Conservation (phyloP, 2,888 invertebrate genomes). For the Acleris holmiana region DNA sequence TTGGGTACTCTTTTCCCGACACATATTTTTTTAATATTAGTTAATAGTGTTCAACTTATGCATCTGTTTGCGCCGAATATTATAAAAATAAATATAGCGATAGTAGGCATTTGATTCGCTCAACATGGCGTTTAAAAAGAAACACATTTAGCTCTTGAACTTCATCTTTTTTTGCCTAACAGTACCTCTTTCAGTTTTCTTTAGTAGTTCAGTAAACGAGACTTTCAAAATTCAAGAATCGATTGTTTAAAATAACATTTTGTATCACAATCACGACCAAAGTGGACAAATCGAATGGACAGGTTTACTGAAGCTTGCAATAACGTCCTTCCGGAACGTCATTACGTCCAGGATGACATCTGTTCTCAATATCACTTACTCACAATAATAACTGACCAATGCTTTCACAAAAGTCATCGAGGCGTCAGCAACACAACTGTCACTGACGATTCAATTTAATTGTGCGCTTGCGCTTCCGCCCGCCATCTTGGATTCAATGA, state of each 20-base stretch:
- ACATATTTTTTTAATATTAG: too few species aligned
- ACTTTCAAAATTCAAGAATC: neutral
- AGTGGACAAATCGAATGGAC: constrained; percentile 7
- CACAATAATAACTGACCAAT: constrained; percentile 27
- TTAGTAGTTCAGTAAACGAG: too few species aligned
- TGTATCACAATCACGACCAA: too few species aligned
- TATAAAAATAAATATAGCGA: too few species aligned
- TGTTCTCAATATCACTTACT: constrained; percentile 37
- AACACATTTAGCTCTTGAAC: too few species aligned
- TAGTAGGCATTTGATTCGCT: too few species aligned
- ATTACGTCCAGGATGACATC: constrained; percentile 37
- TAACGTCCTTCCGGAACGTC: constrained; percentile 6
- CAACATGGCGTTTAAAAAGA: too few species aligned
- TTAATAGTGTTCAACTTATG: too few species aligned
- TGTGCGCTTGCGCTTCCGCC: constrained; percentile 45
- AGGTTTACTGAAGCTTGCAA: constrained; percentile 13
- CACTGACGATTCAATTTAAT: constrained; percentile 39
- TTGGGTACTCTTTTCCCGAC: too few species aligned
- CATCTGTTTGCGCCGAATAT: too few species aligned
- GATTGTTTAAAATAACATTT: neutral
- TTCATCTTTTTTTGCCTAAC: too few species aligned
- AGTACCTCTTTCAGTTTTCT: too few species aligned
- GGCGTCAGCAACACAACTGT: constrained; percentile 50
- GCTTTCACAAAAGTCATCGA: constrained; percentile 48
- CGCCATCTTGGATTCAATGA: constrained; percentile 42